A percentile compares a stretch with the other conserved stretches of the same genome.
Conservation (phyloP, 2,113 vertebrate species). For the Asarcornis scutulata region DNA sequence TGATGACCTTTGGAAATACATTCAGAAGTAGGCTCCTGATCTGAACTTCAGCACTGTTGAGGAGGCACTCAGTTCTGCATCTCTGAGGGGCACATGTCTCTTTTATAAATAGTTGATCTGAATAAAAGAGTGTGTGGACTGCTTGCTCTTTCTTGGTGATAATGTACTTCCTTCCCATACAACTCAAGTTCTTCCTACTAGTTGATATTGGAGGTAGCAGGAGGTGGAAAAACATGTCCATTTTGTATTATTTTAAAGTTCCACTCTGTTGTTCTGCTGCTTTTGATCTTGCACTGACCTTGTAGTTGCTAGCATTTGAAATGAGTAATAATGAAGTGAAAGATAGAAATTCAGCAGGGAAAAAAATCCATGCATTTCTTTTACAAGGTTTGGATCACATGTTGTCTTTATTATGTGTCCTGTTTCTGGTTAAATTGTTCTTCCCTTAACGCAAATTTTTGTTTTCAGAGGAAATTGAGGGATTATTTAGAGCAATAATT, state of each 20-base stretch:
- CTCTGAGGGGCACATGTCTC: background rate
- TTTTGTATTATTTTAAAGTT: background rate
- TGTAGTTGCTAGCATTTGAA: background rate
- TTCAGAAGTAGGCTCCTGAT: background rate
- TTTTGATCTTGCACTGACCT: background rate
- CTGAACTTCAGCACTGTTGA: background rate
- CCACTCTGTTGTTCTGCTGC: background rate
- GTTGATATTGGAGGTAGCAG: background rate
- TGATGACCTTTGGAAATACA: rapidly evolving
- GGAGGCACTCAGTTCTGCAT: background rate
- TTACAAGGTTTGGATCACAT: background rate
- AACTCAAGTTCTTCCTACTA: background rate
- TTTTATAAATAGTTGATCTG: background rate
- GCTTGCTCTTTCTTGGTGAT: background rate
- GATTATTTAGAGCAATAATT: background rate
- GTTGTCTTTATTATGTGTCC: background rate
- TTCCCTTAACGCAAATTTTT: background rate
- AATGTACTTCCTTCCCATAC: background rate
- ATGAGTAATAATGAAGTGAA: background rate
- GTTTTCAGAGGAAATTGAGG: background rate
- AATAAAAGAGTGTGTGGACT: background rate
- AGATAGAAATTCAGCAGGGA: background rate
- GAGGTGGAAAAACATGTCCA: background rate
- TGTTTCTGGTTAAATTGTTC: background rate
- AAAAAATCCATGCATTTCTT: background rate